A percentile compares a stretch with the other conserved stretches of the same genome.
phyloP scores from a whole-genome alignment of 1,140 invertebrate species.

The Pteromalus puparum region DNA sequence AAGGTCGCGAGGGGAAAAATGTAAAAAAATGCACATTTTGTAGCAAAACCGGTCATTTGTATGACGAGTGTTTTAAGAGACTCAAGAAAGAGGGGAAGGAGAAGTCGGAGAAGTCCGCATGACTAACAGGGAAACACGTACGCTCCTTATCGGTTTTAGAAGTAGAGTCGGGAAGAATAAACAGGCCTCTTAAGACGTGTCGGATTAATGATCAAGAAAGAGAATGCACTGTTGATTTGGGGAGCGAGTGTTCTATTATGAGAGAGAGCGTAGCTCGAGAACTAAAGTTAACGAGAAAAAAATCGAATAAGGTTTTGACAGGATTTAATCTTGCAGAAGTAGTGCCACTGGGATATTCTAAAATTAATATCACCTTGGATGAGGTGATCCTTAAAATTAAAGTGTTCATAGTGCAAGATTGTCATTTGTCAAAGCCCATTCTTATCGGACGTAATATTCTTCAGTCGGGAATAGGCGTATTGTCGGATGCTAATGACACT shows the following conservation, averaged over 20 bases:
- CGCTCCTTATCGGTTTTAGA: too few relatives aligned
- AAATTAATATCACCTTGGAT: conserved; percentile 26
- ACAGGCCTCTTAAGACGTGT: conserved; percentile 14
- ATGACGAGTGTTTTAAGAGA: not conserved
- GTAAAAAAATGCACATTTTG: not conserved
- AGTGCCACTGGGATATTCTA: not conserved
- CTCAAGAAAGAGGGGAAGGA: not conserved
- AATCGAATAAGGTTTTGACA: not conserved
- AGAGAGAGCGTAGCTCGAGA: conserved; percentile 35
- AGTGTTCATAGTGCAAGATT: conserved; percentile 37
- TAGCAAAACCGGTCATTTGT: not conserved
- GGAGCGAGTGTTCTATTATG: conserved; percentile 48
- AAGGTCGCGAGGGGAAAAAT: too few relatives aligned
- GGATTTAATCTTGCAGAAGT: not conserved
- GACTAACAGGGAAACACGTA: not conserved
- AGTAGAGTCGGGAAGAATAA: not conserved
- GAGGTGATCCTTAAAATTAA: conserved; percentile 23
- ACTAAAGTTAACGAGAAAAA: conserved; percentile 11
- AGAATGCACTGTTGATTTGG: conserved; percentile 43
- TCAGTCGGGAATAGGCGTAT: not conserved
- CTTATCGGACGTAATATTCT: conserved; percentile 46
- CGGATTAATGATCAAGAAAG: conserved; percentile 21
- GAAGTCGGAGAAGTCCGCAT: not conserved
- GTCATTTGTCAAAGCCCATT: conserved; percentile 1
- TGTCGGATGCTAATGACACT: not conserved